Evolutionary conservation across 2,797 vertebrate species (phyloP).

Genomic region (Parambassis ranga): DNA sequence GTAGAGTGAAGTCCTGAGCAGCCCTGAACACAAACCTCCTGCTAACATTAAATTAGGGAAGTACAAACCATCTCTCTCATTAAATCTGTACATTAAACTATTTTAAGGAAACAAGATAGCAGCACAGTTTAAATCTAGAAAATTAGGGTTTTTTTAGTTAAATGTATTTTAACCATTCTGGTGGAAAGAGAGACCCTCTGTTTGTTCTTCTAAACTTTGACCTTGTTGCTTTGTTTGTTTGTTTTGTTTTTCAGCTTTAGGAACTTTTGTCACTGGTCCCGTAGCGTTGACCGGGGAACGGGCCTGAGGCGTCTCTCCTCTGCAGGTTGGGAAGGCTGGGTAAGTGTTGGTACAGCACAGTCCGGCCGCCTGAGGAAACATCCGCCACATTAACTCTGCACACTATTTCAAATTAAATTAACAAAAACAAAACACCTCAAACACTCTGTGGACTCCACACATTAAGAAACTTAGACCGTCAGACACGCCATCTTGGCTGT

Average conservation of each 20-base stretch:
- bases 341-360: conserved; percentile 86
- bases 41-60: conserved; percentile 30
- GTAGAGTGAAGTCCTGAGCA: conserved; percentile 13
- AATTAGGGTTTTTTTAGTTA: too few species aligned
- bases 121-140: conserved; percentile 51
- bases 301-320: conserved; percentile 81
- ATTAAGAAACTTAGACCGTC: too few species aligned
- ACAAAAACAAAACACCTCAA: too few species aligned
- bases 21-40: conserved; percentile 22
- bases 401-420: too few species aligned
- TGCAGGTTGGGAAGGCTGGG: conserved; percentile 78
- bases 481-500: too few species aligned
- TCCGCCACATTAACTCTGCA: conserved; percentile 13
- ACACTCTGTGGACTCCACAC: too few species aligned
- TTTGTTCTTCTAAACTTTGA: conserved; percentile 27
- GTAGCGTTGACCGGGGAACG: conserved; percentile 79
- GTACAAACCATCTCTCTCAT: conserved; percentile 74
- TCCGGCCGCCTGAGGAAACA: conserved; percentile 83
- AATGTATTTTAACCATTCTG: too few species aligned
- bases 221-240: conserved; percentile 59
- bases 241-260: conserved; percentile 69
- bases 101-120: conserved; percentile 51
- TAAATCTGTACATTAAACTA: conserved; percentile 28
- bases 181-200: too few species aligned
- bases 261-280: conserved; percentile 86